Conservation (phyloP, 2,113 vertebrate genomes). For the Sturnira hondurensis region DNA sequence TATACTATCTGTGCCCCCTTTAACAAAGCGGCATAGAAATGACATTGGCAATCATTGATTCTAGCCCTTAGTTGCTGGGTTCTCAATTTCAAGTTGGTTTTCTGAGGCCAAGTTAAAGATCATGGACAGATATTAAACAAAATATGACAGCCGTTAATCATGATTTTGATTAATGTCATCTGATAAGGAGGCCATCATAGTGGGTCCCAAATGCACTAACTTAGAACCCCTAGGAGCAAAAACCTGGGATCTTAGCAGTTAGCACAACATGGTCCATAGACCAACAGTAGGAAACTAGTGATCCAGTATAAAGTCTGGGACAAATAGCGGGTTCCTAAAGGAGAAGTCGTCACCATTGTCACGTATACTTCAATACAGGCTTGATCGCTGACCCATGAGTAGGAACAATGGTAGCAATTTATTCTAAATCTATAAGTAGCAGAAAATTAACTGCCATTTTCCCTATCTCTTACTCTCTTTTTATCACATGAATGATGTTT, state of each 20-base stretch:
- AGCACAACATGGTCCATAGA: background rate
- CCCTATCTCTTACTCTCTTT: background rate
- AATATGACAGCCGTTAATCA: background rate
- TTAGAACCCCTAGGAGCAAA: background rate
- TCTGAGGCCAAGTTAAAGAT: background rate
- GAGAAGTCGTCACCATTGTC: background rate
- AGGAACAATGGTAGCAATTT: background rate
- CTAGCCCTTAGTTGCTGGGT: background rate
- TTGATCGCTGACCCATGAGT: background rate
- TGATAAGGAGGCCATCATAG: background rate
- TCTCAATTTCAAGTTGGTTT: background rate
- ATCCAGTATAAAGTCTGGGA: background rate
- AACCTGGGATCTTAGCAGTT: background rate
- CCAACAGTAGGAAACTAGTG: background rate
- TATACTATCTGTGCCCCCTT: background rate
- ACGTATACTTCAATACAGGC: background rate
- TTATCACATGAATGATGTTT: background rate
- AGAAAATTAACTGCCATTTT: background rate
- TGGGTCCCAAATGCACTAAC: background rate
- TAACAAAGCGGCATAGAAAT: background rate
- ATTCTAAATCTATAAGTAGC: background rate
- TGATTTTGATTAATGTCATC: background rate
- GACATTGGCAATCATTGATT: background rate
- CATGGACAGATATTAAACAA: background rate
- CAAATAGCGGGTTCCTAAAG: background rate